Conservation (phyloP, 2,888 invertebrate genomes). For the Andrena dorsata region DNA sequence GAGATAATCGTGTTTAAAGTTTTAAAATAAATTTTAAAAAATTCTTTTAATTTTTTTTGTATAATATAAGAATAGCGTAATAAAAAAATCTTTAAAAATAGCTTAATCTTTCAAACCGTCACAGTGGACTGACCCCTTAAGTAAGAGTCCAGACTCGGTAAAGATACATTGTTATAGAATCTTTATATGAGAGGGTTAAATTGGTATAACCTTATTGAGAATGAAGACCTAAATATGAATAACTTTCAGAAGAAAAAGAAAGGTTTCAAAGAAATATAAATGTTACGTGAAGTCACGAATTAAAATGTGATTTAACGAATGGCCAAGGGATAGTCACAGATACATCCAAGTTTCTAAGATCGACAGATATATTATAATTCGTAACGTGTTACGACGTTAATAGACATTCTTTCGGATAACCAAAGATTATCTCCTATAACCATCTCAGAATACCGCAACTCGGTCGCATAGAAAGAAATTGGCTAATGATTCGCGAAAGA, state of each 20-base stretch:
- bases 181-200: slow-evolving; percentile 71
- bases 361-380: slow-evolving; percentile 58
- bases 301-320: slow-evolving; percentile 49
- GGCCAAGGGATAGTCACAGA: slow-evolving; percentile 60
- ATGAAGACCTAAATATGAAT: slow-evolving; percentile 36
- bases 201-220: slow-evolving; percentile 36
- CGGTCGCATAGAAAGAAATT: slow-evolving; percentile 42
- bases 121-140: too few relatives aligned
- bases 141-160: slow-evolving; percentile 43
- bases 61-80: too few relatives aligned
- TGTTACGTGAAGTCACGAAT: slow-evolving; percentile 50
- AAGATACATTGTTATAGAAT: slow-evolving; percentile 52
- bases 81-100: too few relatives aligned
- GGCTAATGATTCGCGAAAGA: slow-evolving; percentile 49
- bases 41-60: too few relatives aligned
- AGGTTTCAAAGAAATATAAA: slow-evolving; percentile 54
- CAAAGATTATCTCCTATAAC: slow-evolving; percentile 75
- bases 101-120: too few relatives aligned
- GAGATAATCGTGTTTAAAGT: too few relatives aligned
- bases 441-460: slow-evolving; percentile 60
- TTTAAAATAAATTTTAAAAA: too few relatives aligned
- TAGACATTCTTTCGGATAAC: slow-evolving; percentile 75
- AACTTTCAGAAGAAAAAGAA: slow-evolving; percentile 47
- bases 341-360: slow-evolving; percentile 60
- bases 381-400: slow-evolving; percentile 55